Evolutionary conservation across 2,888 invertebrate species (phyloP).

Genomic region (Spisula solida): DNA sequence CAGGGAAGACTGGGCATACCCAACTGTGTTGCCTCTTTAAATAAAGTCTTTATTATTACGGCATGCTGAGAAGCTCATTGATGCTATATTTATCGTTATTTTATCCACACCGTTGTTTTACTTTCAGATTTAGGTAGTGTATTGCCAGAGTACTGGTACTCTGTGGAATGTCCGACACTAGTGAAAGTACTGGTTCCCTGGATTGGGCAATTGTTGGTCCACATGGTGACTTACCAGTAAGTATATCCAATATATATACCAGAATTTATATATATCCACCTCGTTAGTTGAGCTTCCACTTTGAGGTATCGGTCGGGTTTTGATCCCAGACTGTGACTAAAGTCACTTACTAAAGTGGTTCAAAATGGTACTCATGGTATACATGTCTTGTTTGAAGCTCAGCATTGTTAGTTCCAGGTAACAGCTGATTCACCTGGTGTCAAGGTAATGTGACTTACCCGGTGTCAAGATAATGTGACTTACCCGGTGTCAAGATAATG

Average conservation of each 20-base stretch:
- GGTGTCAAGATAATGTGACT: too few relatives aligned
- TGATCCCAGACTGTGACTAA: background rate
- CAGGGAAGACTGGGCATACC: too few relatives aligned
- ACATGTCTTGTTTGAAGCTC: background rate
- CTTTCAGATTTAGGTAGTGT: background rate
- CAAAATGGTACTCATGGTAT: background rate
- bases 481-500: too few relatives aligned
- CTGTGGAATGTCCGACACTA: background rate
- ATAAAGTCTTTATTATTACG: too few relatives aligned
- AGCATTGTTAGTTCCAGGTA: background rate
- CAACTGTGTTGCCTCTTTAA: too few relatives aligned
- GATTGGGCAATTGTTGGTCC: constrained; percentile 49
- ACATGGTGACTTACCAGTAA: constrained; percentile 42
- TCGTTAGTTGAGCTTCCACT: background rate
- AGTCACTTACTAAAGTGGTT: background rate
- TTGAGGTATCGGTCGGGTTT: background rate
- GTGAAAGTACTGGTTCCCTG: constrained; percentile 32
- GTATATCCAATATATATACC: background rate
- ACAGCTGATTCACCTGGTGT: too few relatives aligned
- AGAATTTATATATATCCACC: background rate
- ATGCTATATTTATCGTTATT: background rate
- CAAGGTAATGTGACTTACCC: too few relatives aligned
- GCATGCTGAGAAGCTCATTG: too few relatives aligned
- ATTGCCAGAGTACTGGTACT: background rate
- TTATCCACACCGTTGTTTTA: background rate